Percentiles rank a stretch among this genome's conserved stretches.
These are phyloP conservation scores for Aphidoletes aphidimyza DNA, from an alignment of 2,888 invertebrate genomes.

Conservation along the genomic window DNA sequence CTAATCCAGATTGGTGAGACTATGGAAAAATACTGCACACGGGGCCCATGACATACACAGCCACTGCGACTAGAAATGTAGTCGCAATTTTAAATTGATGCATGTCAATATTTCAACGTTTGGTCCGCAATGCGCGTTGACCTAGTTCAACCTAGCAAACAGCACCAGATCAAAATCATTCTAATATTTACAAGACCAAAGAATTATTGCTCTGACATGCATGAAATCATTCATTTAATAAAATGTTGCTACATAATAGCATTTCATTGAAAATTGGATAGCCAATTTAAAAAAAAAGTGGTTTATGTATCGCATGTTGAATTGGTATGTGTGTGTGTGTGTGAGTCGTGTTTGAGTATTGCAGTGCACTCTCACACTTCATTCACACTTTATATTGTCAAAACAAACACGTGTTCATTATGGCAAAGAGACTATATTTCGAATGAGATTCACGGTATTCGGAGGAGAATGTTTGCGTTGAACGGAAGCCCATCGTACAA, in stretches of 20 bases:
- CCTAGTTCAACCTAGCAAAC: background rate
- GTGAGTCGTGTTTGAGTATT: too few species aligned
- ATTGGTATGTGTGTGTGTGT: too few species aligned
- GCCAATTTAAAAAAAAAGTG: background rate
- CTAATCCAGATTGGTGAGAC: background rate
- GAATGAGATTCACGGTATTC: background rate
- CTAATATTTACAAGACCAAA: background rate
- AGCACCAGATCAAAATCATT: background rate
- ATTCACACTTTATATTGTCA: conserved; percentile 1
- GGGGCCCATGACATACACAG: background rate
- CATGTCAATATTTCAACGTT: background rate
- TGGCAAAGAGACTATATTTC: background rate
- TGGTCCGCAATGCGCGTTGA: background rate
- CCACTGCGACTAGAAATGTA: background rate
- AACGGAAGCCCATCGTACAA: background rate
- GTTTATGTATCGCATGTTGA: background rate
- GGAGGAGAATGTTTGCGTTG: background rate
- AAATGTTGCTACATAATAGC: background rate
- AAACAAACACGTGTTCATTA: background rate
- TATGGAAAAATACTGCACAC: background rate
- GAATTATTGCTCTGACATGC: conserved; percentile 22
- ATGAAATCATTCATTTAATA: conserved; percentile 3
- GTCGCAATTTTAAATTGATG: conserved; percentile 27
- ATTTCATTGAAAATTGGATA: conserved; percentile 8
- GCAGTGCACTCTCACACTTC: background rate